A percentile compares a stretch with the other conserved stretches of the same genome.
Evolutionary conservation across 2,113 vertebrate genomes (phyloP).

Genomic region (Prochilodus magdalenae): DNA sequence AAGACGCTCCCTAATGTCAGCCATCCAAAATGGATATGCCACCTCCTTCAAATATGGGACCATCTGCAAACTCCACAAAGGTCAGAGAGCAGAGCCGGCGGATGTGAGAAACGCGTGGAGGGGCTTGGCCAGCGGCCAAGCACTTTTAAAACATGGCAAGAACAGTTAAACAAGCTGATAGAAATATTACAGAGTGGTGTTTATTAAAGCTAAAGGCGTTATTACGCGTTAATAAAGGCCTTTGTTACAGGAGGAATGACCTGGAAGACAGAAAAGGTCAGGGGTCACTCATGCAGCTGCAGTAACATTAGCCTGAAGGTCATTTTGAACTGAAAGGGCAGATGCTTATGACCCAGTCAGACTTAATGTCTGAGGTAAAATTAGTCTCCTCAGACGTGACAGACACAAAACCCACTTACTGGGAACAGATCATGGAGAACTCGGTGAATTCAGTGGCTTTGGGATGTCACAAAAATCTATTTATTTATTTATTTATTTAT

Average conservation of each 20-base stretch:
- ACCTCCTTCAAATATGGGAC: slow-evolving; percentile 36
- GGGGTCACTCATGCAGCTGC: slow-evolving; percentile 3
- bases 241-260: not conserved
- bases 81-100: slow-evolving; percentile 26
- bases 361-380: slow-evolving; percentile 38
- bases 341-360: slow-evolving; percentile 15
- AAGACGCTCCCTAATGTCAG: slow-evolving; percentile 47
- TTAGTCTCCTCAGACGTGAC: slow-evolving; percentile 21
- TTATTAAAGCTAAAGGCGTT: no score
- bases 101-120: not conserved
- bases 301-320: slow-evolving; percentile 47
- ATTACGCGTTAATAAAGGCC: not conserved
- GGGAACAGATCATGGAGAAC: no score
- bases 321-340: slow-evolving; percentile 36
- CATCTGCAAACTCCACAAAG: slow-evolving; percentile 35
- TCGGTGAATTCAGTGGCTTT: no score
- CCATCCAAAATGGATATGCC: slow-evolving; percentile 41
- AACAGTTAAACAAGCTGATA: not conserved
- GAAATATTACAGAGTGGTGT: not conserved
- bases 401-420: not conserved
- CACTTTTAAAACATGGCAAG: not conserved
- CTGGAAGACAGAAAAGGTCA: slow-evolving; percentile 21
- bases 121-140: not conserved
- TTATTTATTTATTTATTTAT: no score
- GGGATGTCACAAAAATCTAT: no score